Conservation (phyloP, 1,140 invertebrate genomes). For the Drosophila albomicans region DNA sequence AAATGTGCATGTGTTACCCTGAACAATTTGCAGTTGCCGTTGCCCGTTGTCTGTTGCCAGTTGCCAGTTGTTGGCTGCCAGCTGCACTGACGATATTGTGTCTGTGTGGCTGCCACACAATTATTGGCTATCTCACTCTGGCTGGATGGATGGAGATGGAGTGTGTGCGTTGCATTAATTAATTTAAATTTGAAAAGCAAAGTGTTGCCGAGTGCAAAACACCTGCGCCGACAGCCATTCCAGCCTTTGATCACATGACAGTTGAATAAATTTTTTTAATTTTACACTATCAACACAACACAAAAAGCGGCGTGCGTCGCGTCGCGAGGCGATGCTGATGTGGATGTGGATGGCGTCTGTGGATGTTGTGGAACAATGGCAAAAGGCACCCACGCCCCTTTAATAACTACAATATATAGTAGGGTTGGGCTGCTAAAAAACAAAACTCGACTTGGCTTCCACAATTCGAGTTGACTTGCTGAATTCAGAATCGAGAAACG, state of each 20-base stretch:
- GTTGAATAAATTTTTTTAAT: slow-evolving; percentile 81
- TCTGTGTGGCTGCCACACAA: slow-evolving; percentile 26
- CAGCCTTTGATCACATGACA: slow-evolving; percentile 78
- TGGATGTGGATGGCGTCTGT: not conserved
- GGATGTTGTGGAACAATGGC: slow-evolving; percentile 31
- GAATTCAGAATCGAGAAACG: slow-evolving; percentile 61
- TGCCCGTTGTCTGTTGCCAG: too few relatives aligned
- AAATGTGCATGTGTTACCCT: slow-evolving; percentile 63
- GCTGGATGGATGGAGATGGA: slow-evolving; percentile 25
- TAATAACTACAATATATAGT: not conserved
- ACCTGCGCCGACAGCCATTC: slow-evolving; percentile 75
- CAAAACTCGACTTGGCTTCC: not conserved
- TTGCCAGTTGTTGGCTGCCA: slow-evolving; percentile 62
- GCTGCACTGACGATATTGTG: slow-evolving; percentile 57
- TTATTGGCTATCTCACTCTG: slow-evolving; percentile 24
- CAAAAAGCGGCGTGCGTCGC: too few relatives aligned
- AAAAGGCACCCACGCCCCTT: slow-evolving; percentile 21
- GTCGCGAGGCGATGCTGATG: not conserved
- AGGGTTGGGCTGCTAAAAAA: slow-evolving; percentile 1
- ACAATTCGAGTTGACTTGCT: slow-evolving; percentile 39
- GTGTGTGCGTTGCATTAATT: slow-evolving; percentile 74
- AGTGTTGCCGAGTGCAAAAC: slow-evolving; percentile 81
- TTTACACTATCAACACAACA: slow-evolving; percentile 58
- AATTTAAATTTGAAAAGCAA: slow-evolving; percentile 77
- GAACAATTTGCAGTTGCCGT: slow-evolving; percentile 69